phyloP scores from a whole-genome alignment of 2,888 invertebrate species.

The Sympetrum striolatum region DNA sequence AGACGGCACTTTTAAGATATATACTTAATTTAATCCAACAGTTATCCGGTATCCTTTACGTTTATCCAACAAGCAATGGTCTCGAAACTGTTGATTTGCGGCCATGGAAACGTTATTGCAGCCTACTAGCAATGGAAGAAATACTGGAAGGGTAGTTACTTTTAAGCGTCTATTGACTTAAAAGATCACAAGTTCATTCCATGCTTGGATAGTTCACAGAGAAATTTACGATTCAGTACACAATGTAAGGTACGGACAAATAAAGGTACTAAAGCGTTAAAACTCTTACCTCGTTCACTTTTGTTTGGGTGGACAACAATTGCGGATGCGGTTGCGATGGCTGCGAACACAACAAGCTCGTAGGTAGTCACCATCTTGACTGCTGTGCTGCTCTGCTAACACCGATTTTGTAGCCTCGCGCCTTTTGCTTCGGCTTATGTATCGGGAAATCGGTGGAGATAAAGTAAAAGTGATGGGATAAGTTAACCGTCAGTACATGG shows the following conservation, averaged over 20 bases:
- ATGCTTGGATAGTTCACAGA: background rate
- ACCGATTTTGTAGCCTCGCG: background rate
- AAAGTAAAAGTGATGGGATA: background rate
- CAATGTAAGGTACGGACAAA: background rate
- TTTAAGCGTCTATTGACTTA: too few species aligned
- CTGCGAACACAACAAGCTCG: background rate
- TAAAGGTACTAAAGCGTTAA: background rate
- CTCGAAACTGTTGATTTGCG: too few species aligned
- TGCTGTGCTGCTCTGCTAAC: background rate
- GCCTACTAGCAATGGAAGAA: too few species aligned
- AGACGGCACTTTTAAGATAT: too few species aligned
- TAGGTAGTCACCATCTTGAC: background rate
- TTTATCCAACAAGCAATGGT: too few species aligned
- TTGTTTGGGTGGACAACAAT: background rate
- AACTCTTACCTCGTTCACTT: slow-evolving; percentile 2
- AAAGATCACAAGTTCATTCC: too few species aligned
- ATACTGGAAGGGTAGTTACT: too few species aligned
- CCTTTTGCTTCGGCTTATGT: background rate
- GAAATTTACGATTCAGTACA: background rate
- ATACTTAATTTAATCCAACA: too few species aligned
- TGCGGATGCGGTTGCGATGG: background rate
- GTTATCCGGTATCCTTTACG: too few species aligned
- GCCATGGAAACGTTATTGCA: too few species aligned
- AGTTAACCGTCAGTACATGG: background rate
- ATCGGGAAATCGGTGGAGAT: background rate